These are phyloP conservation scores for Laticauda colubrina DNA, from an alignment of 2,113 vertebrate genomes.

Conservation along the genomic window DNA sequence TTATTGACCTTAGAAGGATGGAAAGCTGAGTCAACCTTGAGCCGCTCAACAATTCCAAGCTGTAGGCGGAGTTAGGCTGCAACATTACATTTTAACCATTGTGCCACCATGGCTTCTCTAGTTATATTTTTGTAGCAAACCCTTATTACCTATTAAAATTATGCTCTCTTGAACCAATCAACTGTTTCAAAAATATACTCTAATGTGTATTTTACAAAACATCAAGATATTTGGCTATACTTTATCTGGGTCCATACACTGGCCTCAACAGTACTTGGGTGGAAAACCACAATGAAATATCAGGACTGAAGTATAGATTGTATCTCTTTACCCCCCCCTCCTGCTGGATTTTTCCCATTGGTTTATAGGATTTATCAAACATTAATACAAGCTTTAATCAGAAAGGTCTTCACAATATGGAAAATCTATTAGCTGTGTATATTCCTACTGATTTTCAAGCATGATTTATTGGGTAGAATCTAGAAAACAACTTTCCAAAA, in stretches of 20 bases:
- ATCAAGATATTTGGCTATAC: not conserved
- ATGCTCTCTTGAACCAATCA: not conserved
- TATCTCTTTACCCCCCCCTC: not conserved
- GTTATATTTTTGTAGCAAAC: not conserved
- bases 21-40: no score
- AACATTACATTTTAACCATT: not conserved
- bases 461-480: not conserved
- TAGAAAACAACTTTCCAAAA: not conserved
- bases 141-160: not conserved
- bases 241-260: not conserved
- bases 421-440: not conserved
- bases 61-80: no score
- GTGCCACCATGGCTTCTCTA: not conserved
- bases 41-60: no score
- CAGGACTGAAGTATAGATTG: not conserved
- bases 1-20: not conserved
- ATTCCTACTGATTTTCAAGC: not conserved
- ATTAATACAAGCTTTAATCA: not conserved
- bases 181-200: not conserved
- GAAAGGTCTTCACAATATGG: not conserved
- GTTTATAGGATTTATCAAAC: not conserved
- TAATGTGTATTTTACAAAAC: not conserved
- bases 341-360: not conserved
- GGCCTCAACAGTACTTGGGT: not conserved
- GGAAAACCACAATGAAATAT: not conserved